Conservation (phyloP, 1,140 invertebrate genomes). For the Melipona quadrifasciata region DNA sequence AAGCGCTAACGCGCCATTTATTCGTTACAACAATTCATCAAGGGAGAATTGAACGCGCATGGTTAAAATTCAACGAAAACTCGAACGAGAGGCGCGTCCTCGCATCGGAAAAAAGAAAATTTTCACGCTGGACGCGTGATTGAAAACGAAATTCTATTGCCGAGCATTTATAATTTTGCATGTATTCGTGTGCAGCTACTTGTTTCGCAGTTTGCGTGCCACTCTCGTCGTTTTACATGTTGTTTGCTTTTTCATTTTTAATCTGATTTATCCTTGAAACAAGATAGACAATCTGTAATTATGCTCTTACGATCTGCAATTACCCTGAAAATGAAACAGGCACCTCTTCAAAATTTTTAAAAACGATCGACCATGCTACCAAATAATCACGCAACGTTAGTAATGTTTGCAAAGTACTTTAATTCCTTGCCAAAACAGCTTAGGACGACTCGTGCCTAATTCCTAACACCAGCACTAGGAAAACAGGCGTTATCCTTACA, state of each 20-base stretch:
- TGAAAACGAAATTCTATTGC: constrained; percentile 19
- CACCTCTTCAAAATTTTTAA: neutral
- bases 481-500: no score
- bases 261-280: neutral
- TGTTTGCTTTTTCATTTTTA: no score
- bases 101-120: neutral
- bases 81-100: neutral
- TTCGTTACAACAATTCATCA: neutral
- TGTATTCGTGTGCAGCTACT: neutral
- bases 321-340: neutral
- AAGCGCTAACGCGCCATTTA: neutral
- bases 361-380: no score
- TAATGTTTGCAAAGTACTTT: no score
- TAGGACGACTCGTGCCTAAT: no score
- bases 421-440: no score
- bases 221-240: neutral
- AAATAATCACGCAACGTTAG: no score
- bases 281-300: neutral
- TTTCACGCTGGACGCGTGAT: neutral
- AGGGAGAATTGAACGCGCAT: neutral
- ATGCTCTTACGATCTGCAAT: neutral
- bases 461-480: no score
- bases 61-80: neutral
- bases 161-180: constrained; percentile 15
- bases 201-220: neutral